Evolutionary conservation across 2,113 vertebrate species (phyloP), one percentile per base, ranked within the genome.

Genomic region (Mesitornis unicolor): DNA sequence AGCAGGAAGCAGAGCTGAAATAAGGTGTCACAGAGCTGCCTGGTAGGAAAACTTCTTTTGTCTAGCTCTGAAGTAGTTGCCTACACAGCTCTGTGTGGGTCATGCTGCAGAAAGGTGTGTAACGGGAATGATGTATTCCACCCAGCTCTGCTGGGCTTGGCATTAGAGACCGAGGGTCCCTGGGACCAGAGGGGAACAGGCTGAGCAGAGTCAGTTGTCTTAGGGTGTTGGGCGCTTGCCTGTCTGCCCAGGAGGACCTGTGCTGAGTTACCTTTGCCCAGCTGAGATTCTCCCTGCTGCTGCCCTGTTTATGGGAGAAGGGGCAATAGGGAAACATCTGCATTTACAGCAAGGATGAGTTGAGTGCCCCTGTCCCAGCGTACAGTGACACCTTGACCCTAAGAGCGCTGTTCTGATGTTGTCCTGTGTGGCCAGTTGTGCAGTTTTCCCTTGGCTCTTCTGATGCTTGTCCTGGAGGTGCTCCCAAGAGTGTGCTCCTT

Each of bases 371-470:
- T 7, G 4, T 13, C 28, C 26, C 35, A 4, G 7, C 2, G 35
- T 38, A 13, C 61, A 50, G 2, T 26, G 48, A 50, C 87, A 65
- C 19, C 31, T 61, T 86, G 19, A 50, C 26, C 57, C 10, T 42
- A 19, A 26, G 31, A 78, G 18, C 59, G 81, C 59, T 64, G 38
- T 54, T 83, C 67, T 89, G 71, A 64, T 13, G 1, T 28, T n/a
- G n/a, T 35, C 40, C 29, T 45, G 28, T 3, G 1, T 20, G 53
- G 71, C 67, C 2, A 0, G 4, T 5, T 53, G 33, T 60, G 40
- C 26, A 16, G 11, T 26, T 77, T 77, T 69, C 28, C 25, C 9
- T 57, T 67, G 16, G 67, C n/a, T 90, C 50, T 86, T 80, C 28
- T 48, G 25, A 73, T 18, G 36, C 28, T 65, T 88, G 31, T 47